phyloP scores from a whole-genome alignment of 1,140 invertebrate genomes.

The Anastatus disparis region DNA sequence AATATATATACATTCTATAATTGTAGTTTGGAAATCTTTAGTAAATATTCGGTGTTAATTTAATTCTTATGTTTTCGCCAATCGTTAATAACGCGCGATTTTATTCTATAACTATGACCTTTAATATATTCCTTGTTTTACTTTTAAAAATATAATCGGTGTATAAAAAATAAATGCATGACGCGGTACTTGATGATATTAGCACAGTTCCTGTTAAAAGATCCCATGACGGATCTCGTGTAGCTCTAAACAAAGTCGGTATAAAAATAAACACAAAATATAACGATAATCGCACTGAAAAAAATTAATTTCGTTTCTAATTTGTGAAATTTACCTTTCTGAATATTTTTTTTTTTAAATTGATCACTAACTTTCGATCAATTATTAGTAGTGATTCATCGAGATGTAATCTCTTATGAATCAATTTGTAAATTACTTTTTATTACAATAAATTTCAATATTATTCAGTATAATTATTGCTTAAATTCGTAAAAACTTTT shows the following conservation, averaged over 20 bases:
- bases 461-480: too few relatives aligned
- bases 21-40: neutral
- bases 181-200: conserved; percentile 34
- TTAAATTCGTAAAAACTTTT: too few relatives aligned
- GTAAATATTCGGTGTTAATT: neutral
- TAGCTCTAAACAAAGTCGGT: conserved; percentile 7
- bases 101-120: neutral
- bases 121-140: neutral
- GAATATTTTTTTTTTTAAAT: too few relatives aligned
- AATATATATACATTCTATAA: too few relatives aligned
- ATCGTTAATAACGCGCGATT: neutral
- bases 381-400: too few relatives aligned
- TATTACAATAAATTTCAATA: too few relatives aligned
- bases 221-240: conserved; percentile 23
- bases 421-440: too few relatives aligned
- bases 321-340: neutral
- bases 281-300: neutral
- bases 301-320: neutral
- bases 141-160: conserved; percentile 20
- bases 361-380: too few relatives aligned
- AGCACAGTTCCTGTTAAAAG: conserved; percentile 25
- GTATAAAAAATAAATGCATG: conserved; percentile 15
- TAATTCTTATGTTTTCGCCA: neutral
- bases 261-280: neutral
- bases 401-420: too few relatives aligned